phyloP scores from a whole-genome alignment of 2,888 invertebrate species.

The Diadromus collaris region DNA sequence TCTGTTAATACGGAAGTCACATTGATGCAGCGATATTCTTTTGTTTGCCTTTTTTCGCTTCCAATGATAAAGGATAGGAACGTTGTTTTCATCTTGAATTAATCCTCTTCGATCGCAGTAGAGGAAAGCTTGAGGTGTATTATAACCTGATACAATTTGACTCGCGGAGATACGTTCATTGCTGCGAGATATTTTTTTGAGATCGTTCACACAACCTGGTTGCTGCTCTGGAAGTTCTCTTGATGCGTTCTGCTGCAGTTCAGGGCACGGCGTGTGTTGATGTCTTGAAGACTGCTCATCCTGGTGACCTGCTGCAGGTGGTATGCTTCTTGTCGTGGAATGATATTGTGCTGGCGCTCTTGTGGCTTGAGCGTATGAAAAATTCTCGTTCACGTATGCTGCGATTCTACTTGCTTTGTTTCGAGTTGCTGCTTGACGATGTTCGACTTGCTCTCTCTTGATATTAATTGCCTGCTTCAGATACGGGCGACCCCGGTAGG shows the following conservation, averaged over 20 bases:
- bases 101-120: not conserved
- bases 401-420: not conserved
- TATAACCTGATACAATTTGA: not conserved
- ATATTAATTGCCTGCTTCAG: constrained; percentile 5
- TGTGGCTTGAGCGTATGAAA: not conserved
- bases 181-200: not conserved
- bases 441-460: not conserved
- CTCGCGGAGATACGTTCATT: not conserved
- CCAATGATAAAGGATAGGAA: constrained; percentile 5
- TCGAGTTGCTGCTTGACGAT: not conserved
- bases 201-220: not conserved
- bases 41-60: constrained; percentile 8
- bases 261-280: no score
- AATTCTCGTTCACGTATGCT: not conserved
- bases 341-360: not conserved
- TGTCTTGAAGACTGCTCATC: no score
- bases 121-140: not conserved
- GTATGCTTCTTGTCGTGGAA: not conserved
- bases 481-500: constrained; percentile 35
- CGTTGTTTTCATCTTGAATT: not conserved
- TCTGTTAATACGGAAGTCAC: not conserved
- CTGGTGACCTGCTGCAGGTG: not conserved
- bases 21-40: not conserved
- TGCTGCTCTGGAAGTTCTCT: not conserved
- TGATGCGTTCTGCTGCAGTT: not conserved